Percentiles rank a stretch among this genome's conserved stretches.
phyloP scores from a whole-genome alignment of 2,797 vertebrate genomes.

The Rhabdophis nuchalis region DNA sequence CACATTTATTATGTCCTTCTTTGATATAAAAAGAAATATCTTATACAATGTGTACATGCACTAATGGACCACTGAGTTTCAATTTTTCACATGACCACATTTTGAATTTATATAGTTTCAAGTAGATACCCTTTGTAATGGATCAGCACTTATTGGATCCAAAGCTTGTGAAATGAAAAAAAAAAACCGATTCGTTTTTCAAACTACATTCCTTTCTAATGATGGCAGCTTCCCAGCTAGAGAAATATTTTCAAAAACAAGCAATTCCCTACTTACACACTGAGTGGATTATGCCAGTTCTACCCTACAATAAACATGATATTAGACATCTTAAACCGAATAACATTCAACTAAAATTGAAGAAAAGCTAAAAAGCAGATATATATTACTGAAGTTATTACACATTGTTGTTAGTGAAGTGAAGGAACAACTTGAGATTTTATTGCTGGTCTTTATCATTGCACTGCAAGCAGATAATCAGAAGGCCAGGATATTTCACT shows the following conservation, averaged over 20 bases:
- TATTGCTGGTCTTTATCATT: slow-evolving; percentile 16
- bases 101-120: background rate
- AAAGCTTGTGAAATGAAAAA: slow-evolving; percentile 12
- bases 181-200: slow-evolving; percentile 3
- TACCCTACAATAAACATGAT: slow-evolving; percentile 32
- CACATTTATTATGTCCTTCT: slow-evolving; percentile 23
- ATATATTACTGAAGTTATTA: background rate
- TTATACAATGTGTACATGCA: background rate
- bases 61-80: slow-evolving; percentile 1
- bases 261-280: slow-evolving; percentile 8
- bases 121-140: background rate
- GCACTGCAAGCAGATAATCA: slow-evolving; percentile 30
- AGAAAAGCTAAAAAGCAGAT: slow-evolving; percentile 54
- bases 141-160: background rate
- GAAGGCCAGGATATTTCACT: slow-evolving; percentile 66
- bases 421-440: background rate
- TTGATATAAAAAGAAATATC: background rate
- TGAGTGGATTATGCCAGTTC: slow-evolving; percentile 19
- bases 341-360: slow-evolving; percentile 63
- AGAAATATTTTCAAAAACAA: slow-evolving; percentile 5
- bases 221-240: background rate
- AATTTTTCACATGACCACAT: slow-evolving; percentile 19
- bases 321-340: slow-evolving; percentile 52
- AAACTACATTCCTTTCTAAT: slow-evolving; percentile 1
- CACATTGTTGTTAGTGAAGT: slow-evolving; percentile 3